Evolutionary conservation across 2,797 vertebrate genomes (phyloP), one percentile per base, ranked within the genome.

Genomic region (Accipiter superciliosus): DNA sequence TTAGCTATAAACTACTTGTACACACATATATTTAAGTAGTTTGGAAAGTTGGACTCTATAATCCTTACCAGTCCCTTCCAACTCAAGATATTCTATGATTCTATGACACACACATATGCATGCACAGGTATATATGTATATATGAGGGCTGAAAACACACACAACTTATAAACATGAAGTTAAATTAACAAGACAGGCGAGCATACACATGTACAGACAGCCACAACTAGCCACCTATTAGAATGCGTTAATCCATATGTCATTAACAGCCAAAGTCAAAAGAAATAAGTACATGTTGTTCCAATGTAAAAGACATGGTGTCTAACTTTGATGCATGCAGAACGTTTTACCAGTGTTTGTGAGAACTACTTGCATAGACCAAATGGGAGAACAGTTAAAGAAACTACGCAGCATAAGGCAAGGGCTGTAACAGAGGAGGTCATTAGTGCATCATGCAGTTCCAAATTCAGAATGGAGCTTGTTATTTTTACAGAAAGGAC

Each of bases 251-350:
- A 61, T 39, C 20, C 33, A 5, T 3, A n/a, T 3, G 2, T 33
- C 76, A 78, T 31, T 57, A 90, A 83, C 8, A 13, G 6, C 13
- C 24, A 40, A 29, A 69, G 25, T 6, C 25, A 81, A 37, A 80
- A 52, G 18, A 62, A 79, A 0, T 29, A 62, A n/a, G 15, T 15
- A 57, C 31, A 33, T 3, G 5, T 25, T 63, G 40, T 35, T 90
- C 52, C 44, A 65, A 6, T 5, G 24, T 8, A n/a, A 25, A 74
- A 77, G 40, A 59, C 0, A 4, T 5, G 5, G 5, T 6, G 3
- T 42, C n/a, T 58, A 44, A 74, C n/a, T 49, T 47, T 0, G 1
- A 12, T 3, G 47, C 4, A 50, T 2, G 5, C 50, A 66, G 13
- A 17, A 83, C 33, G 29, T 50, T 80, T 28, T 28, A 59, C 3